Base-by-base conservation (phyloP, 1,140 invertebrate genomes). In the Notospermus geniculatus region DNA sequence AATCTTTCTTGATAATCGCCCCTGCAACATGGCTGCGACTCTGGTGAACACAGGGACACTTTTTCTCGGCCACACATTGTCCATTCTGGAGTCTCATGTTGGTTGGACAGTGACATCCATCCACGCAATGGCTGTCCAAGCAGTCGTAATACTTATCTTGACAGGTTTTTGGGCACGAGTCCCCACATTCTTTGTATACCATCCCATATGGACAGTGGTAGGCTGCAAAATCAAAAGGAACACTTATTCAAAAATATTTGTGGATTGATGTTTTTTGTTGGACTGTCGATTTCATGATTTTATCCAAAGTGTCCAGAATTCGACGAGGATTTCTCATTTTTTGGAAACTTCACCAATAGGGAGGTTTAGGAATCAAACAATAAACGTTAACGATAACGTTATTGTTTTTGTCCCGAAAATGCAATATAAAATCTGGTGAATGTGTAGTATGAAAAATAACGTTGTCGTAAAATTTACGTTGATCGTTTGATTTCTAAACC, bases 41-140 rank as follows among this genome's bases (percentile, higher is more conserved):
- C 17, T 62, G 60, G 22, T 74, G 65, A 23, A 67, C 59, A 65
- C 80, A 82, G 0, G 79, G 79, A 61, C 80, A 82, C 27, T 74
- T 61, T 5, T 72, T 65, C 2, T 60, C 17, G 15, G 50, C 29
- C 13, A 80, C 64, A 57, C 80, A 82, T 19, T 62, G 59, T n/a
- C 71, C 75, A 5, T 71, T 64, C 58, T 92, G 87, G 7, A 90
- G 78, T 0, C 91, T 84, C 0, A 86, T 87, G 0, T 88, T 89
- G 17, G 83, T 75, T 0, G 91, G 90, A 80, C 92, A 95, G 79
- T 89, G 92, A 74, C 92, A 95, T 5, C 92, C 92, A 73, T 93
- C 91, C 29, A 89, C 87, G 71, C 92, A 94, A n/a, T 78, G 53
- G 2, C 83, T 80, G 54, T 82, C 83, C 72, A 88, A 89, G 60